phyloP scores from a whole-genome alignment of 2,888 invertebrate species.

The Bimastos eiseni region DNA sequence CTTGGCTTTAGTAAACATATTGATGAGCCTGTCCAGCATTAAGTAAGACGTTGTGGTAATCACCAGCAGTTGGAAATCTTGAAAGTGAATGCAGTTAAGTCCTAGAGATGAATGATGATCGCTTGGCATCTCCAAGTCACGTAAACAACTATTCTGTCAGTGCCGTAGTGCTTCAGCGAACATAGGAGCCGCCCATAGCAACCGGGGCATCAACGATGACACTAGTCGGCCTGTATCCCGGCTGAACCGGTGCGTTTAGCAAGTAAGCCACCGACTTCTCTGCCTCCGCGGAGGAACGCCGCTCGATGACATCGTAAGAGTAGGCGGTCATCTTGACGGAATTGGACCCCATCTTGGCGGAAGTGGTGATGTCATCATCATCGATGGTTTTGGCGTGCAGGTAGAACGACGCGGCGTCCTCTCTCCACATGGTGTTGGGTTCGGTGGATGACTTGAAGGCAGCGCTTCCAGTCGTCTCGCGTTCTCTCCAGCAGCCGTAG shows the following conservation, averaged over 20 bases:
- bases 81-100: not conserved
- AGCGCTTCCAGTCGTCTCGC: constrained; percentile 44
- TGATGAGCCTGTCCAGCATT: too few relatives aligned
- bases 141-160: not conserved
- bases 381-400: not conserved
- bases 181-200: not conserved
- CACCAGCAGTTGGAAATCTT: constrained; percentile 2
- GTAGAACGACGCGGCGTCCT: not conserved
- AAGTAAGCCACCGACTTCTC: not conserved
- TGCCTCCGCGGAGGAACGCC: not conserved
- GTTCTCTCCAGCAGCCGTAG: constrained; percentile 50
- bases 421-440: not conserved
- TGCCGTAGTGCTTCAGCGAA: not conserved
- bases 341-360: not conserved
- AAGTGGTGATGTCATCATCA: not conserved
- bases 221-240: constrained; percentile 73
- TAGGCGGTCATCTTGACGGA: not conserved
- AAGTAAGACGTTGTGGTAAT: not conserved
- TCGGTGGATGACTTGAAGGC: not conserved
- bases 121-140: not conserved
- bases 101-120: not conserved
- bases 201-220: constrained; percentile 86
- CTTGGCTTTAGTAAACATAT: not conserved
- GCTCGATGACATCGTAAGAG: not conserved
- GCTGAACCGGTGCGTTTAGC: constrained; percentile 48